Conservation (phyloP, 1,140 invertebrate genomes). For the Megalopta genalis region DNA sequence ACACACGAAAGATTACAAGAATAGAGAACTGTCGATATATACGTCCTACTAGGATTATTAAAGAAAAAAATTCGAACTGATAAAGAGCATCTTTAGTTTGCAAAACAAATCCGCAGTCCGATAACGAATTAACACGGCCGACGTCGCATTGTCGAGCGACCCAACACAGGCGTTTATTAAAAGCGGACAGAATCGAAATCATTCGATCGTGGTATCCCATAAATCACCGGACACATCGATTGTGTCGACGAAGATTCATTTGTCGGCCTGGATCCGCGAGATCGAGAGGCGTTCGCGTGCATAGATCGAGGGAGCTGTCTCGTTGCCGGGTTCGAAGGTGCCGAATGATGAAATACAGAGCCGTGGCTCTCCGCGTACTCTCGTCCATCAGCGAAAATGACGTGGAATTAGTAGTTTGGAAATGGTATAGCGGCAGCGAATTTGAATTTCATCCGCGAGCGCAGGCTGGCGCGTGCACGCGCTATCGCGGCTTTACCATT, state of each 20-base stretch:
- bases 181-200: not conserved
- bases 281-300: slow-evolving; percentile 43
- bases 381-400: slow-evolving; percentile 58
- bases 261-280: slow-evolving; percentile 23
- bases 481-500: slow-evolving; percentile 33
- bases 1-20: no score
- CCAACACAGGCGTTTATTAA: no score
- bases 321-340: slow-evolving; percentile 47
- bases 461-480: slow-evolving; percentile 38
- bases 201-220: not conserved
- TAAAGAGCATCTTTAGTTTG: no score
- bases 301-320: slow-evolving; percentile 38
- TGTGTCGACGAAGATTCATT: slow-evolving; percentile 16
- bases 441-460: slow-evolving; percentile 50
- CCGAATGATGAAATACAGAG: slow-evolving; percentile 56
- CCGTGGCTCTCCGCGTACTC: slow-evolving; percentile 16
- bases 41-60: no score
- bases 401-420: slow-evolving; percentile 54
- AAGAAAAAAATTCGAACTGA: no score
- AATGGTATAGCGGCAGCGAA: slow-evolving; percentile 33
- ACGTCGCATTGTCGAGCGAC: no score
- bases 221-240: not conserved
- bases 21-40: no score
- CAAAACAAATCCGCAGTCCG: no score
- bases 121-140: no score